Base-by-base conservation (phyloP, 1,140 invertebrate genomes). In the Bilobella aurantiaca region DNA sequence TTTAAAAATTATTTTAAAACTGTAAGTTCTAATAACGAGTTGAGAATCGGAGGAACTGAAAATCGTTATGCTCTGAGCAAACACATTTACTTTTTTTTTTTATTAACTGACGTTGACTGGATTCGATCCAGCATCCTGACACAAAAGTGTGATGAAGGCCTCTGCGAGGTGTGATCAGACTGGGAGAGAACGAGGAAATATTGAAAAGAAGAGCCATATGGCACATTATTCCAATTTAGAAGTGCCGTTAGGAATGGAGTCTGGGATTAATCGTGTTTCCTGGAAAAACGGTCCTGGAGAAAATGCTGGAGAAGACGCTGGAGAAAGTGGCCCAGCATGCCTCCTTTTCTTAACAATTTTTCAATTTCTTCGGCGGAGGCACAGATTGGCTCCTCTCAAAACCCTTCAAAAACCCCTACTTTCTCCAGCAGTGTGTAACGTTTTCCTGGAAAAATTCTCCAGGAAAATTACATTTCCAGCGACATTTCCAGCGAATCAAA, bases 281-380 rank as follows among this genome's bases (percentile, higher is more conserved):
- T n/a, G n/a, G n/a, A n/a, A n/a, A n/a, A n/a, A n/a, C n/a, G n/a
- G n/a, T n/a, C n/a, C n/a, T 18, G 34, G 34, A 42, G 18, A 42
- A 18, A 8, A 42, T 12, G 34, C 8, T 8, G 34, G 18, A 42
- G 34, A 42, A 42, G 18, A 18, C 34, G 18, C 12, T 12, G 23
- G 25, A 53, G 49, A 53, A 53, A 53, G 23, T 12, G 49, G 25
- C 14, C 14, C 49, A 53, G 49, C 49, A 23, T 53, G 49, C 14
- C 14, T 53, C 49, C n/a, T 53, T 53, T 53, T 53, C 49, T 53
- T 53, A 53, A 53, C 49, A 53, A 53, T 53, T 53, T 53, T 53
- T 53, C 49, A 53, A 53, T 53, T 53, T 53, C 49, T 18, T 12
- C 3, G 3, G 12, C 5, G 12, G 49, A 53, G 34, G 34, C 34